Conservation (phyloP, 2,888 invertebrate species). For the Portevinia maculata region DNA sequence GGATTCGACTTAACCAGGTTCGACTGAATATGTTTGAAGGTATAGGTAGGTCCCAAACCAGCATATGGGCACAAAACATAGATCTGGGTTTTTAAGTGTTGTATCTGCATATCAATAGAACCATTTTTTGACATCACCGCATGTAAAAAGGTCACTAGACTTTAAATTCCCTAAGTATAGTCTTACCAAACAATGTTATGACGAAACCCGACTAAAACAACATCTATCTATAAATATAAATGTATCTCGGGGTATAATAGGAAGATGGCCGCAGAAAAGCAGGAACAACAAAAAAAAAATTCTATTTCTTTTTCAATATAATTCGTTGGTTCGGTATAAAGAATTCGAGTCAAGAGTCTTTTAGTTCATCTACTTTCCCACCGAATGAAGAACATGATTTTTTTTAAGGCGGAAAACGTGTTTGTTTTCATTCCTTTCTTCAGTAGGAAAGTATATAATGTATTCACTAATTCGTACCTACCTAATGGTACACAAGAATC, state of each 20-base stretch:
- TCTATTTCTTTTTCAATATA: slow-evolving; percentile 50
- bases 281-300: slow-evolving; percentile 22
- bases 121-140: slow-evolving; percentile 8
- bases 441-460: slow-evolving; percentile 10
- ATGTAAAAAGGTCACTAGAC: slow-evolving; percentile 52
- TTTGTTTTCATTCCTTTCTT: slow-evolving; percentile 25
- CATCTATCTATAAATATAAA: slow-evolving; percentile 1
- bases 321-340: slow-evolving; percentile 27
- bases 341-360: slow-evolving; percentile 1
- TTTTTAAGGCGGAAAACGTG: slow-evolving; percentile 55
- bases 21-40: no score
- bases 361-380: slow-evolving; percentile 67
- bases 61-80: no score
- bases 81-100: neutral
- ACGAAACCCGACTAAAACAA: neutral
- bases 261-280: slow-evolving; percentile 4
- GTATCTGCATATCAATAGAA: neutral
- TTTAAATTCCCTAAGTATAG: slow-evolving; percentile 34
- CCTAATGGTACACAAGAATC: neutral
- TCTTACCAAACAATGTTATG: slow-evolving; percentile 4
- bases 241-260: slow-evolving; percentile 2
- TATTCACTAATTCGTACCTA: no score
- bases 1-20: no score
- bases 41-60: no score
- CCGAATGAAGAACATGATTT: slow-evolving; percentile 53